phyloP scores from a whole-genome alignment of 2,113 vertebrate species.

The Emydocephalus ijimae region DNA sequence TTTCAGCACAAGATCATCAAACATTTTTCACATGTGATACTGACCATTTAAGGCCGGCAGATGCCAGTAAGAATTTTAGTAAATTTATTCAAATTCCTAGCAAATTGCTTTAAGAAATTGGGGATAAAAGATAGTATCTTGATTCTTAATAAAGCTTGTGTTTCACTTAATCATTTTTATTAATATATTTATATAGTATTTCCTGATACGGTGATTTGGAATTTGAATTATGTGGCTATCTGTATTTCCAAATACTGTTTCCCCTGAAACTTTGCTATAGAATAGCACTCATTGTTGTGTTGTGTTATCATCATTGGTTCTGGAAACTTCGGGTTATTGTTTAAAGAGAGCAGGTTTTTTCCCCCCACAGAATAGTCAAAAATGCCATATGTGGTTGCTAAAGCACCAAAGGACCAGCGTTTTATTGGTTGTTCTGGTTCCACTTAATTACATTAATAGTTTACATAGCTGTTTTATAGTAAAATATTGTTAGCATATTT shows the following conservation, averaged over 20 bases:
- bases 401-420: not conserved
- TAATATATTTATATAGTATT: not conserved
- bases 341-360: not conserved
- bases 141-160: not conserved
- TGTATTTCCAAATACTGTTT: not conserved
- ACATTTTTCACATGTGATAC: conserved; percentile 98
- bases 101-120: not conserved
- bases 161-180: not conserved
- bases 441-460: not conserved
- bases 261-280: not conserved
- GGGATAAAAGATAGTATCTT: not conserved
- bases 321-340: not conserved
- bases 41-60: conserved; percentile 91
- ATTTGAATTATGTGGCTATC: too few species aligned
- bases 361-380: not conserved
- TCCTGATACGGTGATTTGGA: not conserved
- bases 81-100: not conserved
- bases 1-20: conserved; percentile 97
- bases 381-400: not conserved
- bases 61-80: conserved; percentile 82
- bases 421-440: not conserved
- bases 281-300: not conserved
- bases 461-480: not conserved
- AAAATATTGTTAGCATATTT: not conserved
- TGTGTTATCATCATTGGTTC: not conserved